phyloP scores from a whole-genome alignment of 2,888 invertebrate species.

The Embidobia sp. region DNA sequence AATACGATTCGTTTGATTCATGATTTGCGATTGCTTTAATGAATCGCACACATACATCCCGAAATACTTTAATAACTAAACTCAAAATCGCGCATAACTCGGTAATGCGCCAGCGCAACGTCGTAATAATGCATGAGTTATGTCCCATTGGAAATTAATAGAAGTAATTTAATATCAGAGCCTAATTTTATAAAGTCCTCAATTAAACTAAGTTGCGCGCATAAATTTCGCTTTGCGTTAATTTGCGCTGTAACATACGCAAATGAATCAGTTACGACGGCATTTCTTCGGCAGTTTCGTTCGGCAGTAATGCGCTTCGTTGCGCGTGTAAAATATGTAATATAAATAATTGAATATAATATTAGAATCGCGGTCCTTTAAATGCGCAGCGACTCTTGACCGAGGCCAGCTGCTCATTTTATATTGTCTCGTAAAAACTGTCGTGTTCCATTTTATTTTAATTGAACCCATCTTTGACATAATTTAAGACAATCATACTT shows the following conservation, averaged over 20 bases:
- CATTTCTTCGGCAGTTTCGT: no score
- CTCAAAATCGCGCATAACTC: neutral
- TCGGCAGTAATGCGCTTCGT: neutral
- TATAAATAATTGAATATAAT: conserved; percentile 18
- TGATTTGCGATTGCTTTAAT: neutral
- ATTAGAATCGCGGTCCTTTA: conserved; percentile 1
- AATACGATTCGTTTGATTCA: no score
- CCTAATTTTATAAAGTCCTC: conserved; percentile 4
- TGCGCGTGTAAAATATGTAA: conserved; percentile 18
- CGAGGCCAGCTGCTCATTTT: conserved; percentile 12
- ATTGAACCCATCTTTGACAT: no score
- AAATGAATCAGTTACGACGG: neutral
- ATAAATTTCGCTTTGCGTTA: neutral
- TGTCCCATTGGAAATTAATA: conserved; percentile 3
- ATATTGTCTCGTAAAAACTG: conserved; percentile 12
- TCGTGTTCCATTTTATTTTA: no score
- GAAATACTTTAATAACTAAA: neutral
- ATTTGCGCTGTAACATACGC: neutral
- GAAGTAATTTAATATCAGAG: neutral
- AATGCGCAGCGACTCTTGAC: neutral
- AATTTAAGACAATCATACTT: no score
- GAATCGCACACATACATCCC: neutral
- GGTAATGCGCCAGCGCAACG: neutral
- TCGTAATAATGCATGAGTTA: conserved; percentile 2
- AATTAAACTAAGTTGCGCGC: neutral